A percentile compares a stretch with the other conserved stretches of the same genome.
Evolutionary conservation across 2,113 vertebrate genomes (phyloP).

Genomic region (Boulengeromyrus knoepffleri): DNA sequence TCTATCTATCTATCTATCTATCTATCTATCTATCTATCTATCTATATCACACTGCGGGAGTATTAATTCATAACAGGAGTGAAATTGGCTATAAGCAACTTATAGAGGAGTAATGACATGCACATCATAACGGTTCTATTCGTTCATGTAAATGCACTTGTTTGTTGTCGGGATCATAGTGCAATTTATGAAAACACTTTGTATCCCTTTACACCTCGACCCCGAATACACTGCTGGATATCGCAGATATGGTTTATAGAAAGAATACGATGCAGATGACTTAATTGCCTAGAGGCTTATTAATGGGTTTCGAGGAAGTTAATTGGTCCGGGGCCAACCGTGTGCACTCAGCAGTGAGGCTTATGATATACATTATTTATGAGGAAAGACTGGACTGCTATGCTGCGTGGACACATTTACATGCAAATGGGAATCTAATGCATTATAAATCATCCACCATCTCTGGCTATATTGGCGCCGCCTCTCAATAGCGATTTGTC

Average conservation of each 20-base stretch:
- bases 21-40: too few species aligned
- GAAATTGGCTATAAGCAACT: background rate
- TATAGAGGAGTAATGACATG: background rate
- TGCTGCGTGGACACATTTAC: slow-evolving; percentile 28
- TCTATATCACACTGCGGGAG: background rate
- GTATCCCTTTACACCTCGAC: background rate
- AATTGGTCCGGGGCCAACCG: background rate
- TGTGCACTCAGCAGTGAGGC: background rate
- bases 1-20: too few species aligned
- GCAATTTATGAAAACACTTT: background rate
- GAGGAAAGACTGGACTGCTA: slow-evolving; percentile 5
- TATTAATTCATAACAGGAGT: background rate
- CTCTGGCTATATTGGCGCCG: background rate
- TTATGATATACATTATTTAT: slow-evolving; percentile 20
- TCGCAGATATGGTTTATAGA: background rate
- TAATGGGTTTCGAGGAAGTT: background rate
- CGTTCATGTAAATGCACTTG: background rate
- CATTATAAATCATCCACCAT: slow-evolving; percentile 19
- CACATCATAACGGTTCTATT: background rate
- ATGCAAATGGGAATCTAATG: slow-evolving; percentile 25
- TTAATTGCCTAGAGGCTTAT: background rate
- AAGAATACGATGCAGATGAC: background rate
- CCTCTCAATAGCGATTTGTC: background rate
- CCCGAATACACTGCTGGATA: background rate
- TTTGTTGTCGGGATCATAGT: background rate